Evolutionary conservation across 2,113 vertebrate genomes (phyloP).

Genomic region (Gadus chalcogrammus): DNA sequence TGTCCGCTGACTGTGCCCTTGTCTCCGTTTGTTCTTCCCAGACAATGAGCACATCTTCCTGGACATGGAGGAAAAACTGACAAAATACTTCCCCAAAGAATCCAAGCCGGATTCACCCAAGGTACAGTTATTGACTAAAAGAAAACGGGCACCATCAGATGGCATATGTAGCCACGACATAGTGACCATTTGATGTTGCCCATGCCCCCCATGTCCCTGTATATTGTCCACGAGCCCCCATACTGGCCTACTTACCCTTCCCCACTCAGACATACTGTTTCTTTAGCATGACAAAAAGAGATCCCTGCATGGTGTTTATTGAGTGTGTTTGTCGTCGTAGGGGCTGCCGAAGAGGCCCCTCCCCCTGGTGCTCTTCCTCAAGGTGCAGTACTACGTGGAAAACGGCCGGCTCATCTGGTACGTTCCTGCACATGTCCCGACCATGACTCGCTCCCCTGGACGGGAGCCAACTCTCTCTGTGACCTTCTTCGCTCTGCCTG

Average conservation of each 20-base stretch:
- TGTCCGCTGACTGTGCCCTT: slow-evolving; percentile 46
- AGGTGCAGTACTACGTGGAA: slow-evolving; percentile 87
- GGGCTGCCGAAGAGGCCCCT: slow-evolving; percentile 68
- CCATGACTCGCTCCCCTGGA: too few species aligned
- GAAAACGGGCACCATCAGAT: background rate
- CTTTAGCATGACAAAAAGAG: slow-evolving; percentile 26
- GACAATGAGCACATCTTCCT: slow-evolving; percentile 87
- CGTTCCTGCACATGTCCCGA: slow-evolving; percentile 14
- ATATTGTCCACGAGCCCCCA: background rate
- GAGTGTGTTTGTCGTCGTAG: slow-evolving; percentile 49
- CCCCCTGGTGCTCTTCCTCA: slow-evolving; percentile 80
- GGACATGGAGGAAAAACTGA: slow-evolving; percentile 87
- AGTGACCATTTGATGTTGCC: slow-evolving; percentile 5
- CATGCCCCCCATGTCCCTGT: background rate
- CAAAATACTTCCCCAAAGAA: slow-evolving; percentile 85
- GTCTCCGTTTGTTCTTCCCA: slow-evolving; percentile 54
- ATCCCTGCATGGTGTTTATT: background rate
- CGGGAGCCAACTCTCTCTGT: too few species aligned
- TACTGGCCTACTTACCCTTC: slow-evolving; percentile 19
- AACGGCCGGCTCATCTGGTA: slow-evolving; percentile 86
- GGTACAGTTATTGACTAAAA: slow-evolving; percentile 54
- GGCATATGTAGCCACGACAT: background rate
- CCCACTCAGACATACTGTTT: background rate
- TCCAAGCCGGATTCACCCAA: slow-evolving; percentile 78
- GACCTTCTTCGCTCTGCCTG: too few species aligned